Base-by-base conservation (phyloP, 2,888 invertebrate genomes). In the Flexamia atlantica region DNA sequence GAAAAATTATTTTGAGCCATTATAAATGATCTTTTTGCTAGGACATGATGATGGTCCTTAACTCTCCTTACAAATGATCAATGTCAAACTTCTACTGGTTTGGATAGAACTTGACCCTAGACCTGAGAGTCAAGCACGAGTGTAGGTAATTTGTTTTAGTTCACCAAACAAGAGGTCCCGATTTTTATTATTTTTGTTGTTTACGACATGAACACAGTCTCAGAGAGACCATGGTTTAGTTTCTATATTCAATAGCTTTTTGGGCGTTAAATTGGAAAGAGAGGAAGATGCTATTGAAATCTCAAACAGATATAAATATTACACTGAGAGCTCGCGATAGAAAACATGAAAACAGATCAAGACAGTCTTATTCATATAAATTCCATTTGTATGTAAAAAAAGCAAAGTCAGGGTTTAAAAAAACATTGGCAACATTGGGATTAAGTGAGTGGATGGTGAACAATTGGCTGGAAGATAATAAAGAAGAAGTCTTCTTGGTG, bases 391-490 rank as follows among this genome's bases (percentile, higher is more conserved):
- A 17, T 50, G 81, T 30, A 80, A 84, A 28, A 72, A n/a, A 60
- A 42, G n/a, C 9, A 70, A 53, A 53, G 50, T 83, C 25, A 50
- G 80, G 20, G 83, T 83, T 12, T 25, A 79, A 83, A 57, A 79
- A 64, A 46, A 83, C 57, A 42, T 80, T 83, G 25, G 60, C 36
- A 32, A 70, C 72, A 17, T 70, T 72, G 40, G 80, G 64, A 17
- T n/a, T 84, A 70, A 72, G 70, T 57, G 84, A 84, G 40, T 81
- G 81, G 70, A 84, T 57, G 72, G 70, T 84, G n/a, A 53, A 57
- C 5, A 42, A 84, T n/a, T 84, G 79, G 72, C 40, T 72, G 14
- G 40, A 72, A 72, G 17, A 72, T 7, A 72, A 64, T 23, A 28
- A 23, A 40, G 76, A 72, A 50, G 30, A 74, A 60, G 60, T 32